phyloP scores from a whole-genome alignment of 2,888 invertebrate genomes.

The Folsomia manolachei region DNA sequence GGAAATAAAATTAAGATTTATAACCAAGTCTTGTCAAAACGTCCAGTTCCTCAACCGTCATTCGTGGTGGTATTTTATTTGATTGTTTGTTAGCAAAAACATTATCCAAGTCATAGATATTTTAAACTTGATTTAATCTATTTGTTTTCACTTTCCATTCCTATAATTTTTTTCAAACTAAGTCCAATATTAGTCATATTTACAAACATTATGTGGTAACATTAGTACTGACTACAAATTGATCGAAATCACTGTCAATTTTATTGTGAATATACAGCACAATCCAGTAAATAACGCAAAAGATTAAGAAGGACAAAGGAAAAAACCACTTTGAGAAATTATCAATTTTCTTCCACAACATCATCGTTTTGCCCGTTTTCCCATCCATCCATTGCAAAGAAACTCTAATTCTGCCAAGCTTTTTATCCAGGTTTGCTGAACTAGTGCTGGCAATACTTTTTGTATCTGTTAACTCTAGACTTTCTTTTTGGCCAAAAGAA shows the following conservation, averaged over 20 bases:
- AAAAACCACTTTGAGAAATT: conserved; percentile 72
- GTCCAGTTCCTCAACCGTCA: too few species aligned
- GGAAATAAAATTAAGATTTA: too few species aligned
- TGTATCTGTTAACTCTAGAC: neutral
- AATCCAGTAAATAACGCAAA: conserved; percentile 76
- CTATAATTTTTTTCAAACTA: too few species aligned
- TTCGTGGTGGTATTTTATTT: too few species aligned
- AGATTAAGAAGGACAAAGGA: conserved; percentile 72
- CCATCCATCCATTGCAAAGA: conserved; percentile 54
- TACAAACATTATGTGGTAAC: too few species aligned
- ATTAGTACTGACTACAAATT: neutral
- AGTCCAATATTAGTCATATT: too few species aligned
- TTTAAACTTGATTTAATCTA: too few species aligned
- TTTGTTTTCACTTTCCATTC: too few species aligned
- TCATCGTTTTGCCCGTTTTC: neutral
- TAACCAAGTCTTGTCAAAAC: too few species aligned
- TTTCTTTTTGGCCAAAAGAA: neutral
- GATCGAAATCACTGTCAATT: neutral
- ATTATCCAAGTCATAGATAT: too few species aligned
- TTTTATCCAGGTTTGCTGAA: conserved; percentile 13
- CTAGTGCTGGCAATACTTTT: conserved; percentile 4
- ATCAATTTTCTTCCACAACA: conserved; percentile 72
- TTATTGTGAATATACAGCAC: conserved; percentile 57
- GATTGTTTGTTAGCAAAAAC: too few species aligned
- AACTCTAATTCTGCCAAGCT: conserved; percentile 17